Conservation (phyloP, 2,113 vertebrate species). For the Catharus minimus region DNA sequence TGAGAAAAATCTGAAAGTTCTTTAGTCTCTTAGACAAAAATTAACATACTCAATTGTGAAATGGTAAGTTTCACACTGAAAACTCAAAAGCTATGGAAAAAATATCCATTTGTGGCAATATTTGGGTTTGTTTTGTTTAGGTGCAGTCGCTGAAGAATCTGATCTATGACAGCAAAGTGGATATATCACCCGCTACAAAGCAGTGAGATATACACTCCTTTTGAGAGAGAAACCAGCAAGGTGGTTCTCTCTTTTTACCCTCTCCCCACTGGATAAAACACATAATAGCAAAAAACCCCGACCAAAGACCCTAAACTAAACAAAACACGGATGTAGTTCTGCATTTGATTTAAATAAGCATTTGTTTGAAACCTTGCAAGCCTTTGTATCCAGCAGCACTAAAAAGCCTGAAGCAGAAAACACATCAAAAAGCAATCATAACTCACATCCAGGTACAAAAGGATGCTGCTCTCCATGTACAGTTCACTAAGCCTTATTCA, state of each 20-base stretch:
- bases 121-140: background rate
- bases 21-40: background rate
- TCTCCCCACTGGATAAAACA: background rate
- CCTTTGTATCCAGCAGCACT: background rate
- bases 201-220: background rate
- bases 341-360: background rate
- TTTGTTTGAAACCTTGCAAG: constrained; percentile 1
- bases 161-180: background rate
- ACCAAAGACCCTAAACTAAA: background rate
- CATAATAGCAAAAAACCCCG: background rate
- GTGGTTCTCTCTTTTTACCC: background rate
- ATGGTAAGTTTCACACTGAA: background rate
- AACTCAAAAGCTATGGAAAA: background rate
- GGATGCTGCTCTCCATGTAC: background rate
- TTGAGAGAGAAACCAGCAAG: background rate
- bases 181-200: background rate
- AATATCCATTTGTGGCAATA: background rate
- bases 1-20: background rate
- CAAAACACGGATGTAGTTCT: accelerated
- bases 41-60: background rate
- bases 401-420: background rate
- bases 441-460: background rate
- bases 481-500: background rate
- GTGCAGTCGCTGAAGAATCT: background rate
- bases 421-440: background rate